Evolutionary conservation across 2,888 invertebrate genomes (phyloP), one percentile per base, ranked within the genome.

Genomic region (Balanococcus diminutus): DNA sequence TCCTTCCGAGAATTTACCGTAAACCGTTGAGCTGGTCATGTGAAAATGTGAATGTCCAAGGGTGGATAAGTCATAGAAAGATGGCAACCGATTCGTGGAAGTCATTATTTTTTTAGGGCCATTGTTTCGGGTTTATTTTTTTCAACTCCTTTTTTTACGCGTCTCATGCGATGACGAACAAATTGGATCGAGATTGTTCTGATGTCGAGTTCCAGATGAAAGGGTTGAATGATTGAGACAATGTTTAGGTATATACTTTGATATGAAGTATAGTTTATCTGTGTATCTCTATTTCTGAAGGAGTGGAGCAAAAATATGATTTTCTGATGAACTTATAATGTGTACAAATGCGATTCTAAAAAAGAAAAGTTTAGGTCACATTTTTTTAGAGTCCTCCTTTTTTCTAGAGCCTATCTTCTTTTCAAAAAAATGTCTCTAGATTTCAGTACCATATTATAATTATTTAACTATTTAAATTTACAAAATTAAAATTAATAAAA

Each of bases 21-120:
- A 56, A 56, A 56, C 11, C 72, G 72, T 72, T 31, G 72, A 72
- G 56, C 56, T 56, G 56, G 56, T 72, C 72, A 72, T 72, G 72
- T 72, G 82, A 51, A 82, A 82, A 82, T 82, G 82, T 82, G 82
- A 82, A 82, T 82, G 51, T 25, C 82, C 82, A 51, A 31, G 42
- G 42, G 42, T 42, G 42, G 42, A 42, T 42, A 42, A 42, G 42
- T 42, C 42, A 42, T 42, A 42, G 42, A 42, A 42, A 42, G 42
- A 42, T 42, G 42, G 42, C 42, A 14, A 42, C 42, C 14, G 36
- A 42, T 42, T 42, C 42, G 14, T 42, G 42, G 42, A 42, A 42
- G 42, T 42, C 42, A 42, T 42, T 42, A 42, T 42, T 36, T 36
- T 42, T 42, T 42, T 42, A 42, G 1, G 14, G 42, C 42, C 42